phyloP scores from a whole-genome alignment of 2,797 vertebrate species.

The Phrynocephalus vlangalii region DNA sequence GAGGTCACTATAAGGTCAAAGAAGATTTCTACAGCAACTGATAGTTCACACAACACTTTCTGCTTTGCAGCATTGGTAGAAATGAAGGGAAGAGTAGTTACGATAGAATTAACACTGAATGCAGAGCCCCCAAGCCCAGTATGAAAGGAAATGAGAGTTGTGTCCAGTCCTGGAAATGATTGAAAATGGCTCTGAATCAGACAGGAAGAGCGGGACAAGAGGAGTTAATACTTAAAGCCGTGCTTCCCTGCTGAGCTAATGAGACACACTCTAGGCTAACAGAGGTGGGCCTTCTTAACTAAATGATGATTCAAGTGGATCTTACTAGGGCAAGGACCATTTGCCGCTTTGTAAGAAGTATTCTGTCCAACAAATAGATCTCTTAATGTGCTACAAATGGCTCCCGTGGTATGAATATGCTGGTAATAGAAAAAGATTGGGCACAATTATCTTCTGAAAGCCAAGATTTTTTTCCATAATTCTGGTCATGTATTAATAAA shows the following conservation, averaged over 20 bases:
- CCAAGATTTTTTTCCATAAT: not conserved
- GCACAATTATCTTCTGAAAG: not conserved
- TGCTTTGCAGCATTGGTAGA: not conserved
- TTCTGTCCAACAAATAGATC: constrained; percentile 39
- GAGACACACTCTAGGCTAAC: constrained; percentile 8
- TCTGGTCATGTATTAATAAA: constrained; percentile 22
- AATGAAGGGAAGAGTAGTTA: not conserved
- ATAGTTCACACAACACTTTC: not conserved
- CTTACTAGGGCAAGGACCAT: not conserved
- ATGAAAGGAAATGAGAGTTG: constrained; percentile 5
- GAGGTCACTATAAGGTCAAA: not conserved
- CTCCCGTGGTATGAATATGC: constrained; percentile 4
- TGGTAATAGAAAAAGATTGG: not conserved
- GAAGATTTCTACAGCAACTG: not conserved
- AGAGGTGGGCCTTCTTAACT: constrained; percentile 16
- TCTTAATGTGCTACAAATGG: constrained; percentile 23
- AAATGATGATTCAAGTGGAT: constrained; percentile 37
- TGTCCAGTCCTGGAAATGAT: constrained; percentile 33
- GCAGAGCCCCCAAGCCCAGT: not conserved
- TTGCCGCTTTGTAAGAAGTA: constrained; percentile 26
- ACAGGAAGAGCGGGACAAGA: not conserved
- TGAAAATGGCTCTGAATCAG: constrained; percentile 15
- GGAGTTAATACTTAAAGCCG: constrained; percentile 2
- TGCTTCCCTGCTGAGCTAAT: constrained; percentile 32
- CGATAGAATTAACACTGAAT: not conserved